phyloP scores from a whole-genome alignment of 2,888 invertebrate species.

The Trichopoda pennipes region DNA sequence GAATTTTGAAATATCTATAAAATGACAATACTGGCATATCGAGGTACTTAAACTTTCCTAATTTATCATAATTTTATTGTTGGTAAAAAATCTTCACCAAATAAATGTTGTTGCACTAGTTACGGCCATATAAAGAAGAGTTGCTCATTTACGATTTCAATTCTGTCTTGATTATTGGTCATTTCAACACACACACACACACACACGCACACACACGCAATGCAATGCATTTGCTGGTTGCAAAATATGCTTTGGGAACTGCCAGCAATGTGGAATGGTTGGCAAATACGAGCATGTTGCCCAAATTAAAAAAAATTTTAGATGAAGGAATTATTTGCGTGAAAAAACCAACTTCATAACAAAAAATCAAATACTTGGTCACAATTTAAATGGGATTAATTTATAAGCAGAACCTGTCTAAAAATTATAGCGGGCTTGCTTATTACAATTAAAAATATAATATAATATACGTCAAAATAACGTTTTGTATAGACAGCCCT shows the following conservation, averaged over 20 bases:
- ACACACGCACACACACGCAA: not conserved
- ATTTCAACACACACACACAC: constrained; percentile 13
- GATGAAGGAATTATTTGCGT: no score
- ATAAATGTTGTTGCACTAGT: constrained; percentile 20
- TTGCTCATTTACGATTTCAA: constrained; percentile 46
- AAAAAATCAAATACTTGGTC: no score
- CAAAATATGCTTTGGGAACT: constrained; percentile 8
- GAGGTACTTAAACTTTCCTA: constrained; percentile 21
- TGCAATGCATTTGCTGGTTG: not conserved
- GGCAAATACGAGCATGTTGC: not conserved
- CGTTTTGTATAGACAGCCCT: no score
- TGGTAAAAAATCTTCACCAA: constrained; percentile 33
- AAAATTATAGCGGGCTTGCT: no score
- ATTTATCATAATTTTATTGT: constrained; percentile 4
- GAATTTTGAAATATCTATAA: not conserved
- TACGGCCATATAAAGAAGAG: constrained; percentile 46
- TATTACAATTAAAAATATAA: no score
- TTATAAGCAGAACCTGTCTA: no score
- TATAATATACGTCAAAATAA: no score
- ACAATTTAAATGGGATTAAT: no score
- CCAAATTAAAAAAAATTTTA: not conserved
- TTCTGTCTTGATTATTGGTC: constrained; percentile 37
- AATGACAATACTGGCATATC: not conserved
- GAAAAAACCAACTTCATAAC: no score
- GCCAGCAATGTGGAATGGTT: not conserved